Evolutionary conservation across 1,140 invertebrate species (phyloP), one percentile per base, ranked within the genome.

Genomic region (Drosophila kohkoa): DNA sequence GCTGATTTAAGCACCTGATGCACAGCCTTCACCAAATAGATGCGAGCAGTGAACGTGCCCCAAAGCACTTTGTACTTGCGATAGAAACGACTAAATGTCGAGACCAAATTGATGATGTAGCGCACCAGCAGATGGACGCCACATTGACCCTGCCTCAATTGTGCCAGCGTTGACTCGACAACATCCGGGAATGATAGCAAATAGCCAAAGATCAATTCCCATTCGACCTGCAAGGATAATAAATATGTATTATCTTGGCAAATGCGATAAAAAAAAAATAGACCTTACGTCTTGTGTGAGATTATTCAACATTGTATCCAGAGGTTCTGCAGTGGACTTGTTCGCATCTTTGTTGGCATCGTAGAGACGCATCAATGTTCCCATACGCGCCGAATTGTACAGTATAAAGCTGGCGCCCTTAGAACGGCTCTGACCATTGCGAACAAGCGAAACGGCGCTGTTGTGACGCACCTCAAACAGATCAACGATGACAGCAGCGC

Each of bases 31-130:
- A 97, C 75, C 77, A 97, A 93, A 82, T 95, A 94, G 28, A 97
- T 93, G 64, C 95, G 93, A 6, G 95, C 95, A 92, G 94, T 93
- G 74, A 38, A 38, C 35, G 8, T 95, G 94, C 94, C 96, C 43
- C 5, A 87, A 64, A 8, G 81, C 35, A 38, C 35, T 78, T 79
- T 94, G 94, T 51, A 95, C 94, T 91, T 94, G 94, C 95, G 93
- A 87, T 97, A 97, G 77, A 96, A 97, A 46, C 94, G 93, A 79
- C 96, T 96, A 75, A 96, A 95, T 10, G 93, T 82, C 43, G 94
- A 93, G n/a, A 95, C 94, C 75, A 96, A 92, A 25, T 90, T 92
- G 55, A 93, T 94, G 5, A 96, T 92, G 88, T 95, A 96, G 52
- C 92, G 92, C 62, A 95, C 94, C n/a, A 96, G 90, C 32, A 93